Base-by-base conservation (phyloP, 2,797 vertebrate species). In the Clamator glandarius region DNA sequence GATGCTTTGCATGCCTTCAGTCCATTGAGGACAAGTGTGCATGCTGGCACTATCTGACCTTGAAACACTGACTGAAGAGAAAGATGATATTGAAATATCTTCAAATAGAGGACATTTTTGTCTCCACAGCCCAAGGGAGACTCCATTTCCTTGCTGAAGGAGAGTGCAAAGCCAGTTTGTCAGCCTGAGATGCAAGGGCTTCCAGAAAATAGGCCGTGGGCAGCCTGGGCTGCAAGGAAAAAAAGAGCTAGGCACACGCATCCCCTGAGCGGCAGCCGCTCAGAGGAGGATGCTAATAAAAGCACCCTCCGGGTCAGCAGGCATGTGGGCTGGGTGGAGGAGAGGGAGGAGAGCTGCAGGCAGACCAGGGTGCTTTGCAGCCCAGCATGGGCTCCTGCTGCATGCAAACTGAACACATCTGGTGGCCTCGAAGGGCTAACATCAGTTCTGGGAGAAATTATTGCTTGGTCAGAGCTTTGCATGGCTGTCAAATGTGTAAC, bases 41-140 rank as follows among this genome's bases (percentile, higher is more conserved):
- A 87, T 0, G 0, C 29, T 58, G 48, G 70, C 35, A 90, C 62
- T 68, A n/a, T 44, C 68, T 89, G 72, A 94, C 75, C 62, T 83
- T 58, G 72, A 64, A 90, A 89, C 52, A 54, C n/a, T 25, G 44
- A 55, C 61, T 70, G 33, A 81, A 89, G 58, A 85, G 72, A 92
- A 85, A 78, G 48, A 46, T 6, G 9, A 55, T 76, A 36, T 21
- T 50, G 44, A 69, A 89, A 42, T n/a, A 18, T 41, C 61, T 87
- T 93, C 62, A 62, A 77, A 78, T 82, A 77, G 72, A 63, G 36
- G 15, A 0, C 1, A 12, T 31, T 79, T 93, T 81, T 93, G 46
- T 33, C 72, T 78, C 58, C 4, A 2, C 35, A 58, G 76, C 33
- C 79, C 69, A 81, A 74, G 52, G 19, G n/a, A 6, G 21, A 39